Evolutionary conservation across 2,888 invertebrate genomes (phyloP), one percentile per base, ranked within the genome.

Genomic region (Aporophyla lueneburgensis): DNA sequence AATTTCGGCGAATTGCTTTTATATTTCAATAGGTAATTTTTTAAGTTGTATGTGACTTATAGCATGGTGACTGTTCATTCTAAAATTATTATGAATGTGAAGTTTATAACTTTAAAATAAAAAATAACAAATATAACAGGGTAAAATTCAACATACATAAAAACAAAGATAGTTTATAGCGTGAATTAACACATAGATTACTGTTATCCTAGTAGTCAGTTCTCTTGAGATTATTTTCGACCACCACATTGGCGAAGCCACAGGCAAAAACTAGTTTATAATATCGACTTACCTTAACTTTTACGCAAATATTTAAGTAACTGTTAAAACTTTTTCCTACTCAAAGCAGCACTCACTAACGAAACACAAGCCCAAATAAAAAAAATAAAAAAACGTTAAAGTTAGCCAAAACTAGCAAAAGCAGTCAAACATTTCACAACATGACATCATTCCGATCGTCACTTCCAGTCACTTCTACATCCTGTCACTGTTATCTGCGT

Each of bases 401-500:
- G 5, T 51, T 54, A 46, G 14, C 5, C 9, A 21, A 19, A 33
- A 43, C n/a, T 9, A 63, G 19, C 16, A 71, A 58, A 79, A 46
- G 0, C 19, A 49, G 2, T 43, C 19, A 27, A 71, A 65, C 1
- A 33, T 65, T 65, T 5, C 21, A 24, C 10, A 68, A 19, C 51
- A 24, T 73, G 62, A 53, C 66, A 40, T 74, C 66, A 82, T 66
- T 62, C 5, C 10, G 46, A 54, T 59, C 10, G 78, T 49, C 78
- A 74, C 33, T 21, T 81, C 62, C 43, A 72, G 73, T 72, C 73
- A 56, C 12, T 71, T 82, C 51, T 72, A 88, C 40, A 76, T 75
- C 78, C 33, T 80, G 71, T 86, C 81, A 82, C 80, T 65, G 83
- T 86, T 89, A 90, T 90, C 89, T 90, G 88, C 86, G 87, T 88